Evolutionary conservation across 2,888 invertebrate species (phyloP), one percentile per base, ranked within the genome.

Genomic region (Alcis repandata): DNA sequence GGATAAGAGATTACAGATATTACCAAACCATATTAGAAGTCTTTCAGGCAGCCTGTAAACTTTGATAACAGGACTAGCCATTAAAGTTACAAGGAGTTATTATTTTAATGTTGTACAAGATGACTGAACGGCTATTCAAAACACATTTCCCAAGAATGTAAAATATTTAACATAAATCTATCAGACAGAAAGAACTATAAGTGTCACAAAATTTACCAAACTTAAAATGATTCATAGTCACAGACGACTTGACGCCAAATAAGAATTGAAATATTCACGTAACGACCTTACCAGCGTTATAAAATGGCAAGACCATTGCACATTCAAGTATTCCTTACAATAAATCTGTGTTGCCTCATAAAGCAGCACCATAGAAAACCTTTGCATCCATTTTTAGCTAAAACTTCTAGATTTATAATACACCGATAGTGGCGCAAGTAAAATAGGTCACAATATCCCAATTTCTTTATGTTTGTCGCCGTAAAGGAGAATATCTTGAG

Each of bases 381-480:
- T 58, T 58, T 38, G 58, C 61, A 54, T 61, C 48, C 15, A 61
- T 61, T 61, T 48, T 32, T 20, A 59, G 59, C 49, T 59, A 22
- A 59, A 49, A 48, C 59, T 56, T 56, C 45, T 32, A 54, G 41
- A 65, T 69, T 63, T 69, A 63, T 67, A 63, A 66, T 66, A 63
- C 63, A 51, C 62, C 45, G 59, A 32, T 45, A 77, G 68, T 66
- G 62, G 59, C 76, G 77, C 79, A 71, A 77, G 75, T 80, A 80
- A 74, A 77, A 73, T 82, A 73, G 84, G 84, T 81, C 82, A 80
- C 79, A 77, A 80, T 80, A 82, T 83, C 78, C 77, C 67, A 73
- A 82, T 79, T 83, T 78, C 85, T 86, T 87, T 79, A 83, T 78
- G 77, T 74, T 74, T 68, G 63, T 66, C 73, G 46, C 83, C 84